phyloP scores from a whole-genome alignment of 2,888 invertebrate species.

The Noctua comes region DNA sequence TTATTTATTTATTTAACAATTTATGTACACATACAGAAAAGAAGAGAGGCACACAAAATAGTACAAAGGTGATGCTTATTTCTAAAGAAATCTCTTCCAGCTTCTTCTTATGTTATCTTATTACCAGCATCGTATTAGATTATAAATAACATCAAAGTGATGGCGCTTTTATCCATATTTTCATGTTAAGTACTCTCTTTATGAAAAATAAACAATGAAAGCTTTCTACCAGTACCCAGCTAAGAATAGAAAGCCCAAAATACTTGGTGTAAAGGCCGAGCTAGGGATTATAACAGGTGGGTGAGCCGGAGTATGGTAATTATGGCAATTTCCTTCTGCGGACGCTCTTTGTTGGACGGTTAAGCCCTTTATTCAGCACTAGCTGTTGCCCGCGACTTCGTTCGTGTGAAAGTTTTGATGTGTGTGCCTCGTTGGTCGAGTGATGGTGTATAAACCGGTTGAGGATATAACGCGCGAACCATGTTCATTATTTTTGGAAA shows the following conservation, averaged over 20 bases:
- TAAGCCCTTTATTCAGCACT: slow-evolving; percentile 23
- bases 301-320: slow-evolving; percentile 46
- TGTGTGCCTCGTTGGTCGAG: too few species aligned
- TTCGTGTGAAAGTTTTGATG: too few species aligned
- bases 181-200: background rate
- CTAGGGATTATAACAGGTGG: slow-evolving; percentile 41
- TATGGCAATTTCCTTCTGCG: slow-evolving; percentile 50
- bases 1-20: too few species aligned
- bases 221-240: background rate
- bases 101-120: background rate
- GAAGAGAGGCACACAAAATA: too few species aligned
- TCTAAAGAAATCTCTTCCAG: too few species aligned
- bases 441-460: too few species aligned
- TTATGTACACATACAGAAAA: too few species aligned
- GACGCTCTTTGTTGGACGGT: slow-evolving; percentile 33
- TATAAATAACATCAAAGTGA: background rate
- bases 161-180: background rate
- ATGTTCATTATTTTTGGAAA: too few species aligned
- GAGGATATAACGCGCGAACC: too few species aligned
- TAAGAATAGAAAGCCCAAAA: slow-evolving; percentile 46
- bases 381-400: background rate
- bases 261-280: slow-evolving; percentile 42
- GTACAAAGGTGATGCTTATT: too few species aligned
- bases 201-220: slow-evolving; percentile 2
- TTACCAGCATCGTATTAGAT: background rate